Conservation (phyloP, 2,888 invertebrate species). For the Sisyra nigra region DNA sequence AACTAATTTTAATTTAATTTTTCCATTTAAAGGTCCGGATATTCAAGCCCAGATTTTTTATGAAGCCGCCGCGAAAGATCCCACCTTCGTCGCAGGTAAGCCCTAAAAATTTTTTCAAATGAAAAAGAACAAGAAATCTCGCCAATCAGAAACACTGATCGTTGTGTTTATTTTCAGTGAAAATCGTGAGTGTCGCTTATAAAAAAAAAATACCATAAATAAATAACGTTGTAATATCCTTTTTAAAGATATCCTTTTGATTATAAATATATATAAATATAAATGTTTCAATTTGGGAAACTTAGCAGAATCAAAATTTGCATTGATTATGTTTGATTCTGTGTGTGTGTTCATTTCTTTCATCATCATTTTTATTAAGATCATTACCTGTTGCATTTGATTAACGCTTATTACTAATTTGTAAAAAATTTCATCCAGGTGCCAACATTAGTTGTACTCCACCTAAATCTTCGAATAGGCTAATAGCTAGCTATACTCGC, state of each 20-base stretch:
- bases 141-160: background rate
- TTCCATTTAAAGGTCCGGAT: slow-evolving; percentile 24
- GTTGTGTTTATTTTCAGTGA: slow-evolving; percentile 6
- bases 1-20: slow-evolving; percentile 1
- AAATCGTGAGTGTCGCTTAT: slow-evolving; percentile 5
- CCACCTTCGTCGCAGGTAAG: slow-evolving; percentile 21
- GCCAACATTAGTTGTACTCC: slow-evolving; percentile 16
- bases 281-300: background rate
- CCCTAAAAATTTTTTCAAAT: slow-evolving; percentile 9
- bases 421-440: too few species aligned
- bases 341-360: too few species aligned
- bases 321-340: too few species aligned
- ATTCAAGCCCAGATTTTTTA: slow-evolving; percentile 24
- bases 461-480: slow-evolving; percentile 24
- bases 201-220: slow-evolving; percentile 1
- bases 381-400: too few species aligned
- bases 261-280: background rate
- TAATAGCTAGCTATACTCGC: slow-evolving; percentile 28
- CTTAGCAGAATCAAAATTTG: background rate
- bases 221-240: background rate
- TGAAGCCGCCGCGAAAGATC: slow-evolving; percentile 18
- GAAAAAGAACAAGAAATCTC: background rate
- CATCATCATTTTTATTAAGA: too few species aligned
- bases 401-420: background rate
- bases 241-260: slow-evolving; percentile 7